A percentile compares a stretch with the other conserved stretches of the same genome.
These are phyloP conservation scores for Eupeodes corollae DNA, from an alignment of 1,140 invertebrate species.

Conservation along the genomic window DNA sequence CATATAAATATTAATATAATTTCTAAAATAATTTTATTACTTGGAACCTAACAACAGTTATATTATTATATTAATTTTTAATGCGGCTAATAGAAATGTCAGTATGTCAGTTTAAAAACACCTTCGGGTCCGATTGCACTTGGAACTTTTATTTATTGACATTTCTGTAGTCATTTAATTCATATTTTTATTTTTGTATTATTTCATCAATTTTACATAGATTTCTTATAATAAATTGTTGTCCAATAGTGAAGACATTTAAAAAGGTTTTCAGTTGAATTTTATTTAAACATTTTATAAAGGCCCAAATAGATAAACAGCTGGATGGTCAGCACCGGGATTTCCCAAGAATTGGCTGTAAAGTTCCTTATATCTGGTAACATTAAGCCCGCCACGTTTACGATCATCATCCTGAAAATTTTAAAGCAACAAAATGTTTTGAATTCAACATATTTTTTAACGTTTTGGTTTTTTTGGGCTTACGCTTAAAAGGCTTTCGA, in stretches of 20 bases:
- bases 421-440: neutral
- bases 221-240: constrained; percentile 33
- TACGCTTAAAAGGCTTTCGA: constrained; percentile 62
- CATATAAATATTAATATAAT: too few relatives aligned
- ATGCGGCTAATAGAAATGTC: too few relatives aligned
- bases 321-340: constrained; percentile 55
- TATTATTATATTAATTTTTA: too few relatives aligned
- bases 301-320: constrained; percentile 68
- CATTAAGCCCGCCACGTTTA: constrained; percentile 59
- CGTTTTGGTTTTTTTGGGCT: constrained; percentile 30
- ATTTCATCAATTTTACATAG: constrained; percentile 1
- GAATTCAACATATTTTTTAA: neutral
- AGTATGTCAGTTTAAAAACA: too few relatives aligned
- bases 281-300: constrained; percentile 33
- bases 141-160: too few relatives aligned
- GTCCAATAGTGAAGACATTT: constrained; percentile 37
- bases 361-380: constrained; percentile 67
- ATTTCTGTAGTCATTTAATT: too few relatives aligned
- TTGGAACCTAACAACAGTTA: too few relatives aligned
- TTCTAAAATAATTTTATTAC: too few relatives aligned
- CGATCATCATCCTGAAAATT: constrained; percentile 60
- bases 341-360: constrained; percentile 72
- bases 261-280: constrained; percentile 6
- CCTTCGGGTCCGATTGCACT: too few relatives aligned
- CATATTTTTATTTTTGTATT: too few relatives aligned